Evolutionary conservation across 1,140 invertebrate species (phyloP).

Genomic region (Drosophila ohnishii): DNA sequence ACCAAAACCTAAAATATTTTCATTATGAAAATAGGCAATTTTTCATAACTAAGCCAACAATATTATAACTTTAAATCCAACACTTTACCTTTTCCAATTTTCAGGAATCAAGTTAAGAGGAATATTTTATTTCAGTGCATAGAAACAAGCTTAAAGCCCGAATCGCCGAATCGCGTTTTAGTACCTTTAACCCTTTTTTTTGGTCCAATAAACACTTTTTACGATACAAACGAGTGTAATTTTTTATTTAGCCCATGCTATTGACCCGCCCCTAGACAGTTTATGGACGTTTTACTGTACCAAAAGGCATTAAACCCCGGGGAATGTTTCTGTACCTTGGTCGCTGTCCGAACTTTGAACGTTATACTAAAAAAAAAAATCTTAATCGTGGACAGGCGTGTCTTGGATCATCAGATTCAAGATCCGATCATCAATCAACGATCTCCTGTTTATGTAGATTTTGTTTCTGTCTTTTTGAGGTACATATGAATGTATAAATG

Average conservation of each 20-base stretch:
- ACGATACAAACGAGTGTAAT: background rate
- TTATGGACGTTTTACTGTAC: constrained; percentile 23
- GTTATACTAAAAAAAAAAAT: background rate
- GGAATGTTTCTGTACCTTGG: constrained; percentile 47
- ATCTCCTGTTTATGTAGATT: constrained; percentile 40
- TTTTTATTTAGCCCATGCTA: background rate
- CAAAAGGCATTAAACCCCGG: constrained; percentile 39
- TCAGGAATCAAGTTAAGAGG: too few species aligned
- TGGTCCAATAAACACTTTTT: background rate
- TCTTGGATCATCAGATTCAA: constrained; percentile 11
- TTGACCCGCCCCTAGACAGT: background rate
- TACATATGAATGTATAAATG: background rate
- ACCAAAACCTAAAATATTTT: too few species aligned
- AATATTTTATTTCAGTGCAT: background rate
- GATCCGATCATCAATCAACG: constrained; percentile 46
- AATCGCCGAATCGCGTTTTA: background rate
- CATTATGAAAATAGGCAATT: too few species aligned
- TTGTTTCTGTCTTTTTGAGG: background rate
- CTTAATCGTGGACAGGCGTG: constrained; percentile 22
- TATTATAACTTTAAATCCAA: too few species aligned
- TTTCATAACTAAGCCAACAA: too few species aligned
- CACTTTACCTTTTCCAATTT: too few species aligned
- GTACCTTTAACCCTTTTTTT: constrained; percentile 2
- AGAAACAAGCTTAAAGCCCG: too few species aligned
- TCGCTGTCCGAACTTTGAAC: constrained; percentile 27